phyloP scores from a whole-genome alignment of 2,113 vertebrate species.

The Mugil cephalus region DNA sequence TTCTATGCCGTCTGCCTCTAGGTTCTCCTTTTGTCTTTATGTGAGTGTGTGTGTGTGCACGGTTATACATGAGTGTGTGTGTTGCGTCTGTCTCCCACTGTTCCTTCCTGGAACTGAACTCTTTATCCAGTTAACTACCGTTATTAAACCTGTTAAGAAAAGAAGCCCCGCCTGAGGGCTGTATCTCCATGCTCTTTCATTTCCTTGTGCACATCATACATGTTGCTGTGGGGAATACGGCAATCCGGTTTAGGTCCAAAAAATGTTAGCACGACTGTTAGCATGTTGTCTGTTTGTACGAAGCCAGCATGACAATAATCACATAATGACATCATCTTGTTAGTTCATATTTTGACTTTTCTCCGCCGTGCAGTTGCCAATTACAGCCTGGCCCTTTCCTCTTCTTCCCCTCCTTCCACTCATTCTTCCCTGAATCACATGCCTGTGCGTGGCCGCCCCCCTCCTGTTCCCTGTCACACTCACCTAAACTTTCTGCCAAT shows the following conservation, averaged over 20 bases:
- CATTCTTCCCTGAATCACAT: slow-evolving; percentile 35
- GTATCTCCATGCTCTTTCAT: slow-evolving; percentile 33
- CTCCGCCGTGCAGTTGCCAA: slow-evolving; percentile 6
- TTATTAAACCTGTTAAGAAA: slow-evolving; percentile 70
- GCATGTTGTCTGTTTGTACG: not conserved
- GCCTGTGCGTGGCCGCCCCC: not conserved
- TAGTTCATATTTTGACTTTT: slow-evolving; percentile 30
- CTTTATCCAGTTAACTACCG: slow-evolving; percentile 62
- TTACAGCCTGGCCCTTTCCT: slow-evolving; percentile 8
- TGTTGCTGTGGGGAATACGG: not conserved
- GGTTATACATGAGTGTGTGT: slow-evolving; percentile 12
- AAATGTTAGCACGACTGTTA: too few relatives aligned
- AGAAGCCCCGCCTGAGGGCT: slow-evolving; percentile 30
- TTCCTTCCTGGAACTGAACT: slow-evolving; percentile 59
- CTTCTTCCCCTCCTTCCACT: slow-evolving; percentile 26
- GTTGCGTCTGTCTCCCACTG: slow-evolving; percentile 57
- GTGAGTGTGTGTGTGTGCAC: slow-evolving; percentile 1
- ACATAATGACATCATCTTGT: slow-evolving; percentile 13
- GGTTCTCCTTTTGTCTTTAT: slow-evolving; percentile 18
- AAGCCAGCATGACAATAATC: not conserved
- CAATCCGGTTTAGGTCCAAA: not conserved
- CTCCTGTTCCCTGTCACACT: not conserved
- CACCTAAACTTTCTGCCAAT: slow-evolving; percentile 10
- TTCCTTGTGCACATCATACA: slow-evolving; percentile 21
- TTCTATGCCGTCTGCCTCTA: slow-evolving; percentile 29